phyloP scores from a whole-genome alignment of 2,797 vertebrate genomes.

The Stomatorhinus walkeri region DNA sequence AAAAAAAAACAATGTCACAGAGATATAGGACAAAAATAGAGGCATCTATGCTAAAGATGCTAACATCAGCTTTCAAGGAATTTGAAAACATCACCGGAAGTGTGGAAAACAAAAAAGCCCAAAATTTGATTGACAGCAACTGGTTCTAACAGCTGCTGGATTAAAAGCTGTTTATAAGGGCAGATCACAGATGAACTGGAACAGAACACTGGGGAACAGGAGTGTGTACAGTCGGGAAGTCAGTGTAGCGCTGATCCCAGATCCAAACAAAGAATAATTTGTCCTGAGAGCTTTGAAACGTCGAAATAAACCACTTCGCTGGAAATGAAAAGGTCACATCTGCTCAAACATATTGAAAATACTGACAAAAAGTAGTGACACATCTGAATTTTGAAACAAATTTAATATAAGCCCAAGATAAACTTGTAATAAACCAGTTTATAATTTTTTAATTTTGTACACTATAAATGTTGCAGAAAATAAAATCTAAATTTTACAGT shows the following conservation, averaged over 20 bases:
- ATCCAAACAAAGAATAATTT: not conserved
- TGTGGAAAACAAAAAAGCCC: not conserved
- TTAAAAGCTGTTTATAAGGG: not conserved
- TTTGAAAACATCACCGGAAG: not conserved
- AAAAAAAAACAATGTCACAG: not conserved
- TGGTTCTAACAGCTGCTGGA: slow-evolving; percentile 1
- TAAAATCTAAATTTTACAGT: not conserved
- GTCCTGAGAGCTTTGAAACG: not conserved
- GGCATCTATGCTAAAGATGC: not conserved
- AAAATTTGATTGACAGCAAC: not conserved
- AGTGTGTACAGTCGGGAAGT: not conserved
- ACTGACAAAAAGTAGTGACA: not conserved
- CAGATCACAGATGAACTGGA: not conserved
- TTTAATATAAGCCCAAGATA: not conserved
- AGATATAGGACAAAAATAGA: not conserved
- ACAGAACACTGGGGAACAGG: not conserved
- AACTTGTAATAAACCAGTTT: not conserved
- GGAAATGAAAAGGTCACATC: not conserved
- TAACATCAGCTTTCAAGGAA: not conserved
- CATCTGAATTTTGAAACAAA: not conserved
- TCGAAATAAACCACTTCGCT: not conserved
- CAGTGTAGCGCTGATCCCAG: not conserved
- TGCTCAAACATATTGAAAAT: not conserved
- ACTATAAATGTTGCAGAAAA: not conserved
- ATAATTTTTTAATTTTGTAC: not conserved